phyloP scores from a whole-genome alignment of 2,113 vertebrate genomes.

The Uropsilus gracilis region DNA sequence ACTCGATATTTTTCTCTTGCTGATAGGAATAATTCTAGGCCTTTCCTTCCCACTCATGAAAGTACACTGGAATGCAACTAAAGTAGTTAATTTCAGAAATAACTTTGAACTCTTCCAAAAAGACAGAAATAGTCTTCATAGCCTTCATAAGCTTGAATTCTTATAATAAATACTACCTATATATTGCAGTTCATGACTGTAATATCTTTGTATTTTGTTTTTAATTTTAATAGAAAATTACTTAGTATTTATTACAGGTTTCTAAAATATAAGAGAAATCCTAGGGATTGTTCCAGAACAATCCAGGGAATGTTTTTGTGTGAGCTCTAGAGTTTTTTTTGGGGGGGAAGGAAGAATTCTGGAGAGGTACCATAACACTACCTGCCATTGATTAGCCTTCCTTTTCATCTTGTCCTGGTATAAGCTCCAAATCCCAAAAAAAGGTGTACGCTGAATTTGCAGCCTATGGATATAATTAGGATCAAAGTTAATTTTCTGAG shows the following conservation, averaged over 20 bases:
- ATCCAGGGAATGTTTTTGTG: constrained; percentile 25
- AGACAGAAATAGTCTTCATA: neutral
- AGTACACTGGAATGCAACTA: neutral
- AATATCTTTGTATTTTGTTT: constrained; percentile 5
- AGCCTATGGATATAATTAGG: neutral
- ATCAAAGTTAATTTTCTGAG: constrained; percentile 20
- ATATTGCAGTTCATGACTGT: neutral
- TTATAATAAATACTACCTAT: neutral
- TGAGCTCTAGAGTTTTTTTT: neutral
- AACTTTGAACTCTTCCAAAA: constrained; percentile 7
- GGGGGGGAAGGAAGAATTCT: neutral
- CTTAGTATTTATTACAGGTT: neutral
- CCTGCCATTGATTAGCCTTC: neutral
- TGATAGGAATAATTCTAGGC: neutral
- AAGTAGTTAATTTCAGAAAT: constrained; percentile 22
- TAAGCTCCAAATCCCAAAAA: neutral
- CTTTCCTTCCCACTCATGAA: constrained; percentile 2
- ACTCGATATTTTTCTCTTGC: neutral
- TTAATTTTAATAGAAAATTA: neutral
- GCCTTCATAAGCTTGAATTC: neutral
- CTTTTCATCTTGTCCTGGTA: neutral
- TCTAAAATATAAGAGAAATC: neutral
- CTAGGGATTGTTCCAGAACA: neutral
- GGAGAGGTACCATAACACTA: neutral
- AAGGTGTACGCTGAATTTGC: neutral